A percentile compares a stretch with the other conserved stretches of the same genome.
phyloP scores from a whole-genome alignment of 1,140 invertebrate genomes.

The Holcopasites calliopsidis region DNA sequence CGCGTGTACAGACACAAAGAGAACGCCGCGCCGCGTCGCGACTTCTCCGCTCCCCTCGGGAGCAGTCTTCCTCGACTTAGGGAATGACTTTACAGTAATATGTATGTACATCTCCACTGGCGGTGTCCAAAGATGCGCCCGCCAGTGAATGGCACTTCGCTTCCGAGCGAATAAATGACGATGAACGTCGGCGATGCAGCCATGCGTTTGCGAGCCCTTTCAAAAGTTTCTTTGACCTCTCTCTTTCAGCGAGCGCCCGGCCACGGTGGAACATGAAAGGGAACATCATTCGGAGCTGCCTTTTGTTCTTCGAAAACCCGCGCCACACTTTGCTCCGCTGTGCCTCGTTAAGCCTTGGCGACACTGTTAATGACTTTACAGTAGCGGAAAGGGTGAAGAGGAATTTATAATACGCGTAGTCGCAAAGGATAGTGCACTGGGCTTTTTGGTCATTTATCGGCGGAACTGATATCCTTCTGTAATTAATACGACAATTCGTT shows the following conservation, averaged over 20 bases:
- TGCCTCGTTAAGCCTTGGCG: conserved; percentile 13
- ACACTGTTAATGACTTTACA: conserved; percentile 22
- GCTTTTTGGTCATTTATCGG: not conserved
- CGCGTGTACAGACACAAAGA: not conserved
- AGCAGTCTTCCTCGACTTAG: too few relatives aligned
- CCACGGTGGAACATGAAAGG: conserved; percentile 24
- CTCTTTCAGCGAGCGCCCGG: not conserved
- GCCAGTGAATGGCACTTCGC: conserved; percentile 8
- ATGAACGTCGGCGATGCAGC: not conserved
- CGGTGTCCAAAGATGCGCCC: not conserved
- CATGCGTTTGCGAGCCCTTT: conserved; percentile 1
- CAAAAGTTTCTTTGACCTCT: conserved; percentile 27
- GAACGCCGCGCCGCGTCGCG: too few relatives aligned
- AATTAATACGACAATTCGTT: too few relatives aligned
- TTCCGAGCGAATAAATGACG: conserved; percentile 17
- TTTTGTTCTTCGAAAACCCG: conserved; percentile 22
- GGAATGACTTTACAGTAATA: too few relatives aligned
- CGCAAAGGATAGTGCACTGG: not conserved
- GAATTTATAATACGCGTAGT: not conserved
- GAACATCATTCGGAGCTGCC: conserved; percentile 8
- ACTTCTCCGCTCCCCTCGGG: not conserved
- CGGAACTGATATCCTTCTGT: too few relatives aligned
- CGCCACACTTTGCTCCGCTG: conserved; percentile 11
- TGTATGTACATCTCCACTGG: not conserved
- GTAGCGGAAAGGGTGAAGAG: not conserved